Conservation (phyloP, 2,888 invertebrate genomes). For the Epistrophe eligans region DNA sequence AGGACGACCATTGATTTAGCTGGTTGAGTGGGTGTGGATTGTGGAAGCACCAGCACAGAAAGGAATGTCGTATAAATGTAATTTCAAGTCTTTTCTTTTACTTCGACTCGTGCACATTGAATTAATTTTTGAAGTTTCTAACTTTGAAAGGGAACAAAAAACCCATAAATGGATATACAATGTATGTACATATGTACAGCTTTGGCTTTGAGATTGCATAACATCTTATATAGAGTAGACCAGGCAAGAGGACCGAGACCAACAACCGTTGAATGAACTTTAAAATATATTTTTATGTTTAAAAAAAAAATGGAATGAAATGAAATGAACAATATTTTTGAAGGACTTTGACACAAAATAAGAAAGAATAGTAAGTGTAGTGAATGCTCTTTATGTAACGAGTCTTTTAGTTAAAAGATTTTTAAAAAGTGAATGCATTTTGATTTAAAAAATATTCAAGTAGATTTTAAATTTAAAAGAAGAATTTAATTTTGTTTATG, state of each 20-base stretch:
- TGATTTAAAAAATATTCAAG: not conserved
- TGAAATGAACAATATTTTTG: conserved; percentile 14
- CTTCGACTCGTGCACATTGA: conserved; percentile 37
- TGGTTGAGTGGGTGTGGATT: not conserved
- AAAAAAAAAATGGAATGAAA: not conserved
- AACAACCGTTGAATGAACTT: conserved; percentile 16
- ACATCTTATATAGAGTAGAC: not conserved
- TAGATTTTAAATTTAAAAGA: too few relatives aligned
- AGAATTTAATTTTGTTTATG: too few relatives aligned
- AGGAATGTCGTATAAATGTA: conserved; percentile 20
- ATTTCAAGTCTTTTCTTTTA: conserved; percentile 26
- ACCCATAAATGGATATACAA: conserved; percentile 5
- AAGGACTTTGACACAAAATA: conserved; percentile 19
- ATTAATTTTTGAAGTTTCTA: conserved; percentile 40
- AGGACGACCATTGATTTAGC: conserved; percentile 4
- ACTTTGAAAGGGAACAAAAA: conserved; percentile 32
- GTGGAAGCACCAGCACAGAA: not conserved
- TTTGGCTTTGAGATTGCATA: conserved; percentile 8
- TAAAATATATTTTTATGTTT: not conserved
- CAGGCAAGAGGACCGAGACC: not conserved
- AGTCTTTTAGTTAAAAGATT: not conserved
- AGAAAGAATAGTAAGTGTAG: not conserved
- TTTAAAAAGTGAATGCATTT: not conserved
- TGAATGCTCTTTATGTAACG: not conserved
- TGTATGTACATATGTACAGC: not conserved